These are phyloP conservation scores for Apodemia zela DNA, from an alignment of 2,888 invertebrate genomes.

Conservation along the genomic window DNA sequence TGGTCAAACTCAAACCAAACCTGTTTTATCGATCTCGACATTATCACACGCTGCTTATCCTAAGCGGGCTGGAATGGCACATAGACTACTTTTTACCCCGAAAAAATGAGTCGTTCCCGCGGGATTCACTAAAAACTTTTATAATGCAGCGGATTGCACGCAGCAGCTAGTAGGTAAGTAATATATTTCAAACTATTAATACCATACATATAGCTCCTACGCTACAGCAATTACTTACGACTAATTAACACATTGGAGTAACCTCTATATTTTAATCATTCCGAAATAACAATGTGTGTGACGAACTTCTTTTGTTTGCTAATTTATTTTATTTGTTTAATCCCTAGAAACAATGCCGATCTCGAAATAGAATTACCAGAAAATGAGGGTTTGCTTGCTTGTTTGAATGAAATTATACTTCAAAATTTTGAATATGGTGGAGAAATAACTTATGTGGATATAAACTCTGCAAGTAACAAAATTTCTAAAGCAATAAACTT, in stretches of 20 bases:
- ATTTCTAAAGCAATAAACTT: conserved; percentile 28
- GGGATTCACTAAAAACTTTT: no score
- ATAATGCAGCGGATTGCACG: no score
- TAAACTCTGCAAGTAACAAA: conserved; percentile 21
- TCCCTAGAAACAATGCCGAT: neutral
- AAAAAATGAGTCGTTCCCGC: no score
- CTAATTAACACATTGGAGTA: neutral
- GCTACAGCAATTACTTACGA: neutral
- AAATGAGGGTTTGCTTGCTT: conserved; percentile 4
- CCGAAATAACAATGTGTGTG: neutral
- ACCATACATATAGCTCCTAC: neutral
- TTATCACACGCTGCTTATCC: no score
- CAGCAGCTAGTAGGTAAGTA: no score
- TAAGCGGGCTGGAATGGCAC: no score
- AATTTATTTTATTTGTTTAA: neutral
- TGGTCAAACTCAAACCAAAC: no score
- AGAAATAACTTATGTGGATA: conserved; percentile 30
- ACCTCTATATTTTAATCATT: neutral
- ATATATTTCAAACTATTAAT: no score
- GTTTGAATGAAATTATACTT: conserved; percentile 24
- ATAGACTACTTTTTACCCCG: no score
- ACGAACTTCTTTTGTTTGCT: neutral
- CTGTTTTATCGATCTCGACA: no score
- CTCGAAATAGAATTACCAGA: neutral
- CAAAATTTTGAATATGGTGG: conserved; percentile 21